These are phyloP conservation scores for Caenorhabditis virilis DNA, from an alignment of 2,888 invertebrate genomes.

Conservation along the genomic window DNA sequence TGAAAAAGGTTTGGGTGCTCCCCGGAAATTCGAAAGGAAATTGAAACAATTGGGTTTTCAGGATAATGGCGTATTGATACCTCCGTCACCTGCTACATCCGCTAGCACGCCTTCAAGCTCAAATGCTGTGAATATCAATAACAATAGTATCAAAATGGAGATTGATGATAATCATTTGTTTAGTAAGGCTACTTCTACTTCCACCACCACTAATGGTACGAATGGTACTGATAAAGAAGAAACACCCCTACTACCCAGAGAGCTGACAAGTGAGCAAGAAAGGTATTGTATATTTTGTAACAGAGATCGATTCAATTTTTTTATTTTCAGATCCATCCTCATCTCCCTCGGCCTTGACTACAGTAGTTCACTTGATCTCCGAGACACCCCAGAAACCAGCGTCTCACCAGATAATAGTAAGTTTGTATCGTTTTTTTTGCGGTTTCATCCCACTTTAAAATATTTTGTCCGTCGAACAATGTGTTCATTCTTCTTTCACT, in stretches of 20 bases:
- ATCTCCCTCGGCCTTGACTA: constrained; percentile 53
- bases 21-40: neutral
- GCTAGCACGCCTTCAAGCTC: constrained; percentile 1
- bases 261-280: constrained; percentile 39
- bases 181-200: neutral
- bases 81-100: constrained; percentile 17
- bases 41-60: neutral
- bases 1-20: constrained; percentile 63
- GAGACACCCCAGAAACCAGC: constrained; percentile 21
- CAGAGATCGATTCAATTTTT: neutral
- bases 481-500: constrained; percentile 4
- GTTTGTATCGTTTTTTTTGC: constrained; percentile 9
- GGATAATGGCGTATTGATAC: constrained; percentile 13
- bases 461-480: constrained; percentile 3
- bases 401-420: constrained; percentile 45
- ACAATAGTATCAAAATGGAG: constrained; percentile 26
- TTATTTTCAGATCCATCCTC: constrained; percentile 47
- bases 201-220: constrained; percentile 9
- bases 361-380: constrained; percentile 33
- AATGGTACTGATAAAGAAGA: constrained; percentile 13
- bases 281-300: constrained; percentile 11
- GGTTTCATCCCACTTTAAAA: constrained; percentile 4
- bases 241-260: constrained; percentile 32
- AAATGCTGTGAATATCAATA: constrained; percentile 9
- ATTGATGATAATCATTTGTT: constrained; percentile 23